These are phyloP conservation scores for Epinephelus malabaricus DNA, from an alignment of 2,797 vertebrate genomes.

Conservation along the genomic window DNA sequence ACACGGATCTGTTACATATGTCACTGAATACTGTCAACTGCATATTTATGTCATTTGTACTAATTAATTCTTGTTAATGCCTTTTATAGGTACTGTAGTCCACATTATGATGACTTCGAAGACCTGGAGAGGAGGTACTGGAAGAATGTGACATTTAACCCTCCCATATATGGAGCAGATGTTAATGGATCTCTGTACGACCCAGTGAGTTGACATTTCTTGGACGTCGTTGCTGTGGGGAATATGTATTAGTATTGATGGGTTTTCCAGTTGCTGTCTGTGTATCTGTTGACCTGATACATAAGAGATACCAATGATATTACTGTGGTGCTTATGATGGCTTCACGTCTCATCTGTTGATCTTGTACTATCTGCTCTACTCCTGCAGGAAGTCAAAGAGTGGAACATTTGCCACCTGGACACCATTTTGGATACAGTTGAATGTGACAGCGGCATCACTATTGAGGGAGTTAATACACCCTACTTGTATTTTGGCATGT, in stretches of 20 bases:
- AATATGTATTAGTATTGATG: not conserved
- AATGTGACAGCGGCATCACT: constrained; percentile 95
- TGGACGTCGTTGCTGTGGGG: not conserved
- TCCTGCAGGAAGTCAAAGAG: constrained; percentile 88
- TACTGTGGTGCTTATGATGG: not conserved
- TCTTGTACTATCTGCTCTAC: constrained; percentile 16
- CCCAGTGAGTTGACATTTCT: constrained; percentile 85
- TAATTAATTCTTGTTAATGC: not conserved
- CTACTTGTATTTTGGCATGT: constrained; percentile 99
- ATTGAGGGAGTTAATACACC: constrained; percentile 99
- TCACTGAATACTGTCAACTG: not conserved
- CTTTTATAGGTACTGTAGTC: constrained; percentile 91
- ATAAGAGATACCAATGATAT: not conserved
- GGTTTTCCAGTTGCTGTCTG: not conserved
- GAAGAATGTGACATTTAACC: constrained; percentile 98
- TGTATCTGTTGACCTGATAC: not conserved
- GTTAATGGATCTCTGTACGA: constrained; percentile 96
- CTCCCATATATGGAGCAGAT: constrained; percentile 97
- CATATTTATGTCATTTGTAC: not conserved
- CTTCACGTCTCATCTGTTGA: not conserved
- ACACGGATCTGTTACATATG: not conserved
- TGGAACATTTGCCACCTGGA: constrained; percentile 95
- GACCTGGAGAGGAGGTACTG: constrained; percentile 98
- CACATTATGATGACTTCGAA: constrained; percentile 95
- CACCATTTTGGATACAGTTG: constrained; percentile 96